Conservation (phyloP, 2,888 invertebrate species). For the Romanomermis culicivorax region DNA sequence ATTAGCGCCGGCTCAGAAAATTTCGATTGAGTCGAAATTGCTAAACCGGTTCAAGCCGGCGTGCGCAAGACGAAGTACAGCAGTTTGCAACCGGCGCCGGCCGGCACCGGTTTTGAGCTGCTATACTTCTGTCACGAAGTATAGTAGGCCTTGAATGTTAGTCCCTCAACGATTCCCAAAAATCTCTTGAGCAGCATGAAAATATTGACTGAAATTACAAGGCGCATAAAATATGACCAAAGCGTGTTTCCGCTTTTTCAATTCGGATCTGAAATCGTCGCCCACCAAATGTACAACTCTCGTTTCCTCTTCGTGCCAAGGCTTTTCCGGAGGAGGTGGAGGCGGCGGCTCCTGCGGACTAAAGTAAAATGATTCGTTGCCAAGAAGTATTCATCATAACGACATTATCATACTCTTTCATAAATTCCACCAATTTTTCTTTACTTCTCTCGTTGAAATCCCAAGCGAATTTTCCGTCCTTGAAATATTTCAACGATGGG, state of each 20-base stretch:
- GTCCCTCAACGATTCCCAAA: constrained; percentile 1
- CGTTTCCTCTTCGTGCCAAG: constrained; percentile 52
- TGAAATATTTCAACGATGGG: constrained; percentile 56
- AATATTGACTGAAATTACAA: constrained; percentile 40
- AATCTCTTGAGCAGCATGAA: background rate
- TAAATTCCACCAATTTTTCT: constrained; percentile 55
- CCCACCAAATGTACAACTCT: constrained; percentile 54
- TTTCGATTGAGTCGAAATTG: too few relatives aligned
- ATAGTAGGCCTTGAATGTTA: too few relatives aligned
- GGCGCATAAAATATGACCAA: constrained; percentile 78
- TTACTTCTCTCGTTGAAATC: constrained; percentile 56
- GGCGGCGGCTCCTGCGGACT: constrained; percentile 55
- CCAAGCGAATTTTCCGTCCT: constrained; percentile 51
- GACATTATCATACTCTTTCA: constrained; percentile 41
- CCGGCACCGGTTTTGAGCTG: too few relatives aligned
- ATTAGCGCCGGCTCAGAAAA: too few relatives aligned
- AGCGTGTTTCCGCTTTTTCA: constrained; percentile 65
- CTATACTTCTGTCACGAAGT: too few relatives aligned
- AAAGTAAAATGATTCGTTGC: constrained; percentile 6
- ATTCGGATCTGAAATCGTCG: constrained; percentile 46
- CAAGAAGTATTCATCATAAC: constrained; percentile 2
- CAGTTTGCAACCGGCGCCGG: too few relatives aligned
- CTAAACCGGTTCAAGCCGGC: too few relatives aligned
- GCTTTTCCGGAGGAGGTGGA: constrained; percentile 54
- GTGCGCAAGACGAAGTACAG: too few relatives aligned